phyloP scores from a whole-genome alignment of 2,113 vertebrate species.

The Dromiciops gliroides region DNA sequence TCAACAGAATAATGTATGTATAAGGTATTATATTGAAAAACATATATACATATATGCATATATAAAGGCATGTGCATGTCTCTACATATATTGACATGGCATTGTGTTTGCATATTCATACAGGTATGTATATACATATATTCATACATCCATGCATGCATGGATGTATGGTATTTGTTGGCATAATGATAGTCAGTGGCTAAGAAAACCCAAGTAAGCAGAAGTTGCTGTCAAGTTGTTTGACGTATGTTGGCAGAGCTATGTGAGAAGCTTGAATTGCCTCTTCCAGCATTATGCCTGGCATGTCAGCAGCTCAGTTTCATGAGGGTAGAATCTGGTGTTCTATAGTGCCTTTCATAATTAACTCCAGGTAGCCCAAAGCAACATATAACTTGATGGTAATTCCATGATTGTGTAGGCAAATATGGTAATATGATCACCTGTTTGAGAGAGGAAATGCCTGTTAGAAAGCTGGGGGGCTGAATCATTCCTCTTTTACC shows the following conservation, averaged over 20 bases:
- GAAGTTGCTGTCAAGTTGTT: conserved; percentile 58
- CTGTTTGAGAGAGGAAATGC: conserved; percentile 18
- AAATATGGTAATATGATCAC: conserved; percentile 47
- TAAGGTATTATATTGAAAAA: background rate
- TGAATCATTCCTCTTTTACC: conserved; percentile 3
- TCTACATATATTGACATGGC: background rate
- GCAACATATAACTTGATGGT: conserved; percentile 51
- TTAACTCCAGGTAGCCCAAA: conserved; percentile 54
- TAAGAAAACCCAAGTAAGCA: conserved; percentile 64
- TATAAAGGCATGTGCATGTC: background rate
- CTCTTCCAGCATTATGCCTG: conserved; percentile 62
- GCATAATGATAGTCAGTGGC: conserved; percentile 39
- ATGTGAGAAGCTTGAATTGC: conserved; percentile 59
- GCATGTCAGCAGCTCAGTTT: conserved; percentile 62
- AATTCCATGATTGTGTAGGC: background rate
- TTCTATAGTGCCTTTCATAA: conserved; percentile 41
- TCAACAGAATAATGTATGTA: background rate
- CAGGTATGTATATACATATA: too few species aligned
- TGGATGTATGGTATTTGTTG: conserved; percentile 1
- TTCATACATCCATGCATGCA: background rate
- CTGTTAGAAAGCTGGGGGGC: conserved; percentile 24
- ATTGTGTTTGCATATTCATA: too few species aligned
- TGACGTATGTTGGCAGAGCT: conserved; percentile 65
- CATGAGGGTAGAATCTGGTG: conserved; percentile 28
- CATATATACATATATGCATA: background rate